These are phyloP conservation scores for Scalopus aquaticus DNA, from an alignment of 2,113 vertebrate genomes.

Conservation along the genomic window DNA sequence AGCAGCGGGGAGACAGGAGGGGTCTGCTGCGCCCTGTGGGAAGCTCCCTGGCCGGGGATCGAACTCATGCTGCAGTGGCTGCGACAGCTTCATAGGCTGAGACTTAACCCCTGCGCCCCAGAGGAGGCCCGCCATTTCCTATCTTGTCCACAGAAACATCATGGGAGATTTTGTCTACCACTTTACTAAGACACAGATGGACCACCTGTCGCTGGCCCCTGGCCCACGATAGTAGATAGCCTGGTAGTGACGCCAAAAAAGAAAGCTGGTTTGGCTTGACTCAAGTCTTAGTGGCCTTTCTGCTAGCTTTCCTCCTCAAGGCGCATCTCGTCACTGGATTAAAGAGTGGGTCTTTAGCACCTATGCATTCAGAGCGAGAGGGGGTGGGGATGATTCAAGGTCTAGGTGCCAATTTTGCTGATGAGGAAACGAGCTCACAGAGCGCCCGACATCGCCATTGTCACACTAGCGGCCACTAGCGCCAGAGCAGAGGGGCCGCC, in stretches of 20 bases:
- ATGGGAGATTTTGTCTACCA: not conserved
- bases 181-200: not conserved
- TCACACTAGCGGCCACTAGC: too few relatives aligned
- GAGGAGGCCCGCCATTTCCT: too few relatives aligned
- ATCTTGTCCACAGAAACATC: not conserved
- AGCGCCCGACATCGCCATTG: too few relatives aligned
- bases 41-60: too few relatives aligned
- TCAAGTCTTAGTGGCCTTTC: not conserved
- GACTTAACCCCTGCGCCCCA: too few relatives aligned
- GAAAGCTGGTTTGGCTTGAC: not conserved
- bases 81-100: too few relatives aligned
- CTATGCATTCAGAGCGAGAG: not conserved
- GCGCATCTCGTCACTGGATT: not conserved
- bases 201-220: not conserved
- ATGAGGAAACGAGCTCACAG: constrained; percentile 41
- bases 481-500: too few relatives aligned
- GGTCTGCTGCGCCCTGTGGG: too few relatives aligned
- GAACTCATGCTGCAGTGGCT: too few relatives aligned
- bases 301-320: not conserved
- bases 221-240: not conserved
- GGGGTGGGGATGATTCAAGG: not conserved
- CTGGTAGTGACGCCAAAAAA: not conserved
- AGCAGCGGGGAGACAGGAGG: too few relatives aligned
- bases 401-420: not conserved
- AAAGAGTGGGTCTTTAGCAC: not conserved